Conservation (phyloP, 2,797 vertebrate genomes). For the Hippoglossus hippoglossus region DNA sequence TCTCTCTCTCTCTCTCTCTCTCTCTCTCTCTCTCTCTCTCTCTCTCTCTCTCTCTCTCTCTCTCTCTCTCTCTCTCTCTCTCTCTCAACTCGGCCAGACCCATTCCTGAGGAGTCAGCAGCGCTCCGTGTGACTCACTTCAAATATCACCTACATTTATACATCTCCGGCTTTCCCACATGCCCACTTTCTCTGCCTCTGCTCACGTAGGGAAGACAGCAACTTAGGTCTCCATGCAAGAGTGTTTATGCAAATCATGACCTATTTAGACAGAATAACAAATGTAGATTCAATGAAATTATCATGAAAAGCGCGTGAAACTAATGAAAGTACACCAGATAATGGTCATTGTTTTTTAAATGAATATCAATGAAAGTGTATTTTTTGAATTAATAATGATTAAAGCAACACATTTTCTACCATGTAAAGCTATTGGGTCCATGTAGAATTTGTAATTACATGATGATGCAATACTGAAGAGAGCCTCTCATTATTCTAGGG, state of each 20-base stretch:
- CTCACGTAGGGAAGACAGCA: constrained; percentile 14
- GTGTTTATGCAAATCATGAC: constrained; percentile 25
- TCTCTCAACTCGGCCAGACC: constrained; percentile 55
- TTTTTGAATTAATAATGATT: not conserved
- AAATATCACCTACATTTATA: constrained; percentile 64
- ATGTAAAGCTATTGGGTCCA: not conserved
- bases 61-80: constrained; percentile 29
- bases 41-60: constrained; percentile 28
- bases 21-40: constrained; percentile 34
- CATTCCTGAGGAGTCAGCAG: constrained; percentile 72
- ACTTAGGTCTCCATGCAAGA: not conserved
- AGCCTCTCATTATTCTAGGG: not conserved
- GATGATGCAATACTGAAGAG: not conserved
- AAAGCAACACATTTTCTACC: not conserved
- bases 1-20: constrained; percentile 34
- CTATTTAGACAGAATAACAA: constrained; percentile 9
- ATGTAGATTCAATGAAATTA: constrained; percentile 18
- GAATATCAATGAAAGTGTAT: not conserved
- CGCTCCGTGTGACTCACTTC: constrained; percentile 69
- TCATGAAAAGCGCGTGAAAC: not conserved
- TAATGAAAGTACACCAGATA: not conserved
- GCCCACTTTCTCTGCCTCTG: constrained; percentile 6
- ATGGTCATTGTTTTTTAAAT: not conserved
- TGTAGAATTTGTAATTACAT: not conserved
- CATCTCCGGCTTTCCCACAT: constrained; percentile 38